Percentiles rank a stretch among this genome's conserved stretches.
These are phyloP conservation scores for Acropora yongei DNA, from an alignment of 64 coral and sea anemone species.

Conservation along the genomic window DNA sequence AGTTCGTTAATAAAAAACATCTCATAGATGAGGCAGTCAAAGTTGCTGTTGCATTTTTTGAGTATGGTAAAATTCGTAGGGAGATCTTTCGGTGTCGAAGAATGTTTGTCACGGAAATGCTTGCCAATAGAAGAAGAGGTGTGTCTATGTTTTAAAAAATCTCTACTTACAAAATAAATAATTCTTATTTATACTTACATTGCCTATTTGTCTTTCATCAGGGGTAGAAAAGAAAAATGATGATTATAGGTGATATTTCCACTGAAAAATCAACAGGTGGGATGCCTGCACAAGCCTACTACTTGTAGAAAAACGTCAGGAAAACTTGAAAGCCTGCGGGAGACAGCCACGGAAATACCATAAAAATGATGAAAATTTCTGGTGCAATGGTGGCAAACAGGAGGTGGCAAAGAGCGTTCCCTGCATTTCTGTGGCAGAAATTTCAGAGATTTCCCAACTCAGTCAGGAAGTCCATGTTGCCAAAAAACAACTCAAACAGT, in stretches of 20 bases:
- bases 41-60: no score
- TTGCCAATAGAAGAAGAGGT: no score
- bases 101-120: no score
- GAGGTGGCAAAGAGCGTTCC: conserved; percentile 50
- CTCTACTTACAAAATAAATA: no score
- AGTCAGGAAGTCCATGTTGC: background rate
- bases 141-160: no score
- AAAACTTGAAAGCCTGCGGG: background rate
- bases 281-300: conserved; percentile 38
- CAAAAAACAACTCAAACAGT: background rate
- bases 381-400: conserved; percentile 49
- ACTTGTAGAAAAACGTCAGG: background rate
- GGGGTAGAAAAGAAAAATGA: conserved; percentile 48
- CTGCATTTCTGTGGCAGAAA: background rate
- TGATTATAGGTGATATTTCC: conserved; percentile 3
- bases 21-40: no score
- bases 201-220: conserved; percentile 4
- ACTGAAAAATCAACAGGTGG: conserved; percentile 19
- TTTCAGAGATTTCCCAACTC: background rate
- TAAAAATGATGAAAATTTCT: conserved; percentile 29
- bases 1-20: no score
- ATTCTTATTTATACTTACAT: background rate
- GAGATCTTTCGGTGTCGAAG: no score
- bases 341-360: conserved; percentile 38
- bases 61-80: no score